Percentiles rank a stretch among this genome's conserved stretches.
These are phyloP conservation scores for Mythimna vitellina DNA, from an alignment of 2,888 invertebrate species.

Conservation along the genomic window DNA sequence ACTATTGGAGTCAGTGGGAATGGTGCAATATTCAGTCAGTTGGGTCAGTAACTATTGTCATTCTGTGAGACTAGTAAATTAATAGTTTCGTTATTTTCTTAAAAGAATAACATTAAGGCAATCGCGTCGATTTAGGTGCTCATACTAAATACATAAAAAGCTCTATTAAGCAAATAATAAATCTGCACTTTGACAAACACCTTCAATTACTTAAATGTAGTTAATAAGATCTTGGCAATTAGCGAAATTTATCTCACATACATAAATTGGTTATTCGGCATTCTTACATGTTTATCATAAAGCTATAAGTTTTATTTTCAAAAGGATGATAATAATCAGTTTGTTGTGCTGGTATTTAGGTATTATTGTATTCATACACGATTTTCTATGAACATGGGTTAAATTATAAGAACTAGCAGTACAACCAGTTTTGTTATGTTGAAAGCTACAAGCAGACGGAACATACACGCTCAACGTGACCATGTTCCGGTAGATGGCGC, in stretches of 20 bases:
- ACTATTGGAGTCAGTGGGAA: conserved; percentile 77
- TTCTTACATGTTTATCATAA: conserved; percentile 29
- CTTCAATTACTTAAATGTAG: conserved; percentile 24
- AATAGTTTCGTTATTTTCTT: conserved; percentile 55
- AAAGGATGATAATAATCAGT: conserved; percentile 25
- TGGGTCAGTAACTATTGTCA: conserved; percentile 71
- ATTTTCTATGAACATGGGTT: conserved; percentile 34
- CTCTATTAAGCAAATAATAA: conserved; percentile 29
- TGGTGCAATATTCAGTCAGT: conserved; percentile 76
- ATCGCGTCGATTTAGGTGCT: conserved; percentile 44
- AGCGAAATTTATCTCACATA: conserved; percentile 19
- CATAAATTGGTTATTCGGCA: conserved; percentile 28
- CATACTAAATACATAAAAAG: conserved; percentile 39
- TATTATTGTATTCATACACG: conserved; percentile 5
- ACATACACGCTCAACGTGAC: too few species aligned
- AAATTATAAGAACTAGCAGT: neutral
- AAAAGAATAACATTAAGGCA: conserved; percentile 61
- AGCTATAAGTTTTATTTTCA: conserved; percentile 30
- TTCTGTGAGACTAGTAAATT: conserved; percentile 62
- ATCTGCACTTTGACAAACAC: conserved; percentile 13
- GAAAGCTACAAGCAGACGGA: too few species aligned
- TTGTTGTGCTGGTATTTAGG: conserved; percentile 1
- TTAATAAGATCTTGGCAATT: conserved; percentile 42
- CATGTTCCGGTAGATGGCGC: too few species aligned
- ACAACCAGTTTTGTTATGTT: neutral